Percentiles rank a stretch among this genome's conserved stretches.
These are phyloP conservation scores for Deilephila elpenor DNA, from an alignment of 2,888 invertebrate genomes.

Conservation along the genomic window DNA sequence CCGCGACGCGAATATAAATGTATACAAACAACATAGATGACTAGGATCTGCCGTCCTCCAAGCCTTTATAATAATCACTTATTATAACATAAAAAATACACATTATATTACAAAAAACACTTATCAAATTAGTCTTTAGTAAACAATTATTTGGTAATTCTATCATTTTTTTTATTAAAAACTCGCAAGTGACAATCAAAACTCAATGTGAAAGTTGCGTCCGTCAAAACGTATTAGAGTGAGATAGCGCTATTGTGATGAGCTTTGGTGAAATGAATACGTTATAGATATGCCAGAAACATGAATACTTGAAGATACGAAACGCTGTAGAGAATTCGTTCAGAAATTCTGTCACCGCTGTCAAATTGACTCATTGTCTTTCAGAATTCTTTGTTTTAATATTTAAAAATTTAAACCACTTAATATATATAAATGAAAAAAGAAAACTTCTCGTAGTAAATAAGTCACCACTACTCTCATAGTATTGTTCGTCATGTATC, in stretches of 20 bases:
- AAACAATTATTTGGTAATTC: not conserved
- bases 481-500: too few relatives aligned
- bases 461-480: too few relatives aligned
- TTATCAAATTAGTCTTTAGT: not conserved
- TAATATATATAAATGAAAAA: too few relatives aligned
- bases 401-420: too few relatives aligned
- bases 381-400: too few relatives aligned
- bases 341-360: conserved; percentile 6
- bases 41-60: not conserved
- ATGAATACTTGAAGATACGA: not conserved
- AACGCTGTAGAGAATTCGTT: conserved; percentile 21
- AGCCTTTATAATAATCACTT: not conserved
- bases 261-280: not conserved
- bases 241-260: not conserved
- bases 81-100: conserved; percentile 5
- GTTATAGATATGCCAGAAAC: not conserved
- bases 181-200: conserved; percentile 12
- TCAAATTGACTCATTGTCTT: not conserved
- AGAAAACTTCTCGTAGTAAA: too few relatives aligned
- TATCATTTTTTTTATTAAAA: conserved; percentile 7
- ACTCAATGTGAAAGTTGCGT: conserved; percentile 9
- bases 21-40: conserved; percentile 30
- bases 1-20: conserved; percentile 46
- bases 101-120: not conserved
- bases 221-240: not conserved